Base-by-base conservation (phyloP, 2,797 vertebrate genomes). In the Knipowitschia caucasica region DNA sequence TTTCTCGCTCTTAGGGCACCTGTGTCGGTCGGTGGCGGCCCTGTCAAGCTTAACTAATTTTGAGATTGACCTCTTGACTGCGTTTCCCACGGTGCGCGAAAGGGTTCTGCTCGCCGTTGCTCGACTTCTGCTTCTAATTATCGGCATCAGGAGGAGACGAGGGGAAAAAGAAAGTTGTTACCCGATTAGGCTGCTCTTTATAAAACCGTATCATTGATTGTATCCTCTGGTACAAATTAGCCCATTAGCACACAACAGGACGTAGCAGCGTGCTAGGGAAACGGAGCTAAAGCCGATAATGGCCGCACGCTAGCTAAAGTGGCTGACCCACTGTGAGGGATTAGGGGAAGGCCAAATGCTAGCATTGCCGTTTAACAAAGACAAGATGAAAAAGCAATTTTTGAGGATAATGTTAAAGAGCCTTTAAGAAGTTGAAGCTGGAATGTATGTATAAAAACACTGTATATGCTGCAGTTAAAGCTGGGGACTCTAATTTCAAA, bases 21-120 rank as follows among this genome's bases (percentile, higher is more conserved):
- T 95, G 94, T 92, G 90, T 83, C 86, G 92, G 90, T 92, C 92
- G 90, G 81, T 68, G 80, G 80, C 86, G 74, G 85, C 89, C 90
- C 81, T 25, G 90, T 91, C 90, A 93, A 88, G 87, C 89, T 91
- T 91, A 89, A 91, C 91, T 94, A 93, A 94, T 94, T 94, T 94
- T 90, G 85, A 88, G 84, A 68, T 61, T 93, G 92, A 93, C 91
- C 93, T 91, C 71, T 43, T 83, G 87, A 93, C 92, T 89, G 78
- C 67, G 62, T 76, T 94, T 93, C 92, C 89, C 92, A 91, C 83
- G 81, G 80, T 87, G 71, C 86, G 81, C 63, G 25, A n/a, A n/a
- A 4, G 76, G 67, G 70, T 69, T 43, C 69, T 46, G 57, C 40
- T 34, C 17, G 42, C 39, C 39, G 25, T 56, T 55, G 24, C 58